Evolutionary conservation across 92 coral and sea anemone species (phyloP), one percentile per base, ranked within the genome.

Genomic region (Ricordea florida): DNA sequence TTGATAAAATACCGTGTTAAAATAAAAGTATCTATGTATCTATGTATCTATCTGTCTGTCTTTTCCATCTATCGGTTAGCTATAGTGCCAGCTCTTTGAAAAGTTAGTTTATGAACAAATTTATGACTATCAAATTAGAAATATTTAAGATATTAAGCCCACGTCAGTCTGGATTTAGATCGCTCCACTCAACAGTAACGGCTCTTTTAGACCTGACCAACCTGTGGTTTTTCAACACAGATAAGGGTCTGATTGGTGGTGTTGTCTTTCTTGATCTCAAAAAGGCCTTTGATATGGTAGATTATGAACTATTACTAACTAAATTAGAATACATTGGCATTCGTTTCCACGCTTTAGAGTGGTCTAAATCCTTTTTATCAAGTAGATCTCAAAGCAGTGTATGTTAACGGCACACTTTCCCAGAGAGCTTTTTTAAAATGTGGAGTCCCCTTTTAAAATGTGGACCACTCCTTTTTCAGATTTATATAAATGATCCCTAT

Each of bases 101-200:
- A 82, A 45, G 76, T n/a, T 65, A 9, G 69, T 63, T 6, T 82
- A 74, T 42, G 41, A 40, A 8, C 82, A 82, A 64, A 28, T 63
- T 24, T 68, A 83, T 46, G 10, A 23, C 47, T 80, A 45, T 42
- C 21, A 38, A 33, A 42, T 6, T 1, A 47, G 45, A 44, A 47
- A 80, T n/a, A n/a, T n/a, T n/a, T 31, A 62, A 72, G 18, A 38
- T 80, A 36, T 34, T 78, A 21, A 51, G 55, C 53, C 8, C 66
- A 1, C 60, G 36, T 11, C 80, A 71, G 41, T 80, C 80, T 4
- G 83, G 88, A 24, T 75, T 75, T 22, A 25, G 83, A 15, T 61
- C 68, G 0, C 47, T 72, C 36, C 65, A 58, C 13, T 81, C 67
- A 34, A 45, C 63, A 34, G 57, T 57, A 2, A 74, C 83, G 10